Conservation (phyloP, 2,888 invertebrate species). For the Drosophila lutescens region DNA sequence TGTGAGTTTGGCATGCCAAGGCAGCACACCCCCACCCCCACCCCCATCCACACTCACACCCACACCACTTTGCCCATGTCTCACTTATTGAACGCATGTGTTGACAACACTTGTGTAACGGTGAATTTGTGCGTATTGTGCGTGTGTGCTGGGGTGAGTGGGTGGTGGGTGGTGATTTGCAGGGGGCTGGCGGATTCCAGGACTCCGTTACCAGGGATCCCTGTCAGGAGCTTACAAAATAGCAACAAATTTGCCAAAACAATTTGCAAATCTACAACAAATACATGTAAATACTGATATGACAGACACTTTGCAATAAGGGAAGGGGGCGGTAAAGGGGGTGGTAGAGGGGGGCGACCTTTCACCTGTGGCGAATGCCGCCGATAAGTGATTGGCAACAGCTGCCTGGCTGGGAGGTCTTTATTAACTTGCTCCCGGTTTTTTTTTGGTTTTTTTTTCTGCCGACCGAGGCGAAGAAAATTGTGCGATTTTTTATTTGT, state of each 20-base stretch:
- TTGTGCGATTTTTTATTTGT: slow-evolving; percentile 1
- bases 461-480: slow-evolving; percentile 9
- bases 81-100: slow-evolving; percentile 65
- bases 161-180: not conserved
- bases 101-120: slow-evolving; percentile 78
- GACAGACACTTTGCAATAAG: slow-evolving; percentile 76
- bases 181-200: not conserved
- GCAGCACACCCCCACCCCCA: slow-evolving; percentile 6
- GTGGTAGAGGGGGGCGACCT: slow-evolving; percentile 13
- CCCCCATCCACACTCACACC: not conserved
- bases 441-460: not conserved
- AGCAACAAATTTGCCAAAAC: slow-evolving; percentile 81
- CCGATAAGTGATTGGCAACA: slow-evolving; percentile 46
- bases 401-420: slow-evolving; percentile 50
- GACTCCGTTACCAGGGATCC: slow-evolving; percentile 52
- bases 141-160: slow-evolving; percentile 43
- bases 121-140: slow-evolving; percentile 77
- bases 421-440: slow-evolving; percentile 53
- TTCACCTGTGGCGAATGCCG: slow-evolving; percentile 63
- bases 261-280: slow-evolving; percentile 81
- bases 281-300: slow-evolving; percentile 79
- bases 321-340: not conserved
- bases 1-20: slow-evolving; percentile 25
- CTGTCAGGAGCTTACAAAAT: slow-evolving; percentile 58
- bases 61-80: slow-evolving; percentile 20